phyloP scores from a whole-genome alignment of 2,797 vertebrate genomes.

The Amblyraja radiata region DNA sequence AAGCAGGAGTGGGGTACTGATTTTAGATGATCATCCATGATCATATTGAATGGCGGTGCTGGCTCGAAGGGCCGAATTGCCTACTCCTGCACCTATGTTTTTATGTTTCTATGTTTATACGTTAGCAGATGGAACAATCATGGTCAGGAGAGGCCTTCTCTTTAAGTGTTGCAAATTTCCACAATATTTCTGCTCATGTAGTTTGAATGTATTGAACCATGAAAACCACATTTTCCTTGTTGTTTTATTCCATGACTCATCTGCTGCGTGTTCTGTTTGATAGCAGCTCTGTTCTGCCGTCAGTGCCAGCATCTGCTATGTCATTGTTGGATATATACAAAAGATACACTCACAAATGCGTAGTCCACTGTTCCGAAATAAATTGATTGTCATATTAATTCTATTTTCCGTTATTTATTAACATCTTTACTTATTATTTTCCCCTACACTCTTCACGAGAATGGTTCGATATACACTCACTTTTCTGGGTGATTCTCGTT shows the following conservation, averaged over 20 bases:
- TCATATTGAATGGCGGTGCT: too few species aligned
- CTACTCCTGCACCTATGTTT: too few species aligned
- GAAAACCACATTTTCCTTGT: background rate
- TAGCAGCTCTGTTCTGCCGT: background rate
- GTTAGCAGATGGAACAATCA: background rate
- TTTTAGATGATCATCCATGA: too few species aligned
- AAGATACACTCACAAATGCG: background rate
- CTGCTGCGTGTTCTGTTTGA: background rate
- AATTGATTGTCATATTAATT: background rate
- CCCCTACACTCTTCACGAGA: background rate
- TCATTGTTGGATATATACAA: background rate
- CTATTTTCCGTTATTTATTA: background rate
- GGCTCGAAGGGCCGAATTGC: too few species aligned
- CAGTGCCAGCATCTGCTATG: background rate
- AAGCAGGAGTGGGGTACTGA: too few species aligned
- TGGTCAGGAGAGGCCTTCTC: background rate
- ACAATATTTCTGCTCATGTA: background rate
- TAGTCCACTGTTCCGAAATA: background rate
- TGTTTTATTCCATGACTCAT: background rate
- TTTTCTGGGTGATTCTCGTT: background rate
- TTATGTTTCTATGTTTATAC: too few species aligned
- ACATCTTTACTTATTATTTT: background rate
- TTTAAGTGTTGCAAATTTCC: background rate
- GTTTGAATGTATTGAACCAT: background rate
- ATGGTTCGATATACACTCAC: background rate